A percentile compares a stretch with the other conserved stretches of the same genome.
Conservation (phyloP, 2,113 vertebrate genomes). For the Cygnus buccinator region DNA sequence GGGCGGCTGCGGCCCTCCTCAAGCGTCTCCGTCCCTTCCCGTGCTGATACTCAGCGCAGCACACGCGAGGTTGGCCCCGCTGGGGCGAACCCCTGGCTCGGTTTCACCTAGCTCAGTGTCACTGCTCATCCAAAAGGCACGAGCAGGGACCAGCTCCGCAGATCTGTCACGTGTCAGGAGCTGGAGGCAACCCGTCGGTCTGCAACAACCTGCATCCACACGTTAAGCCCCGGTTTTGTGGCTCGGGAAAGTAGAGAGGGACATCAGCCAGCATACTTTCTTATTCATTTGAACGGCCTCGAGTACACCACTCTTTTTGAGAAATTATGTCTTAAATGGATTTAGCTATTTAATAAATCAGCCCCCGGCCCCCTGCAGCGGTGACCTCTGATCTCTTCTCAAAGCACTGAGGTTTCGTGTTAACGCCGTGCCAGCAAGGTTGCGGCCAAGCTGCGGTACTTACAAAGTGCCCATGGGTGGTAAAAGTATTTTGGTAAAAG, state of each 20-base stretch:
- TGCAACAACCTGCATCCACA: rapidly evolving
- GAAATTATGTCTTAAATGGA: neutral
- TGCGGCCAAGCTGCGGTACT: neutral
- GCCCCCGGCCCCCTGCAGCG: neutral
- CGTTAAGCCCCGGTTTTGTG: neutral
- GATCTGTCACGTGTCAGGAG: neutral
- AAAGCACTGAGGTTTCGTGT: neutral
- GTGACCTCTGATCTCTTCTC: neutral
- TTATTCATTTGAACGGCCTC: neutral
- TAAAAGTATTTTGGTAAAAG: neutral
- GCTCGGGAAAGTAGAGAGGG: neutral
- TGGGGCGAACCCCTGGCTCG: neutral
- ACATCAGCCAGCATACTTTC: neutral
- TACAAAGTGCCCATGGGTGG: rapidly evolving
- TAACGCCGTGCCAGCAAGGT: neutral
- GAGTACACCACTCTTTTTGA: neutral
- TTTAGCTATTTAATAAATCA: neutral
- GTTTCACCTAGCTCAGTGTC: too few species aligned
- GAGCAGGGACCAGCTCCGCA: neutral
- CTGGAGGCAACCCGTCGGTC: neutral
- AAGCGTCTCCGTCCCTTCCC: too few species aligned
- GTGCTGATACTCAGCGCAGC: rapidly evolving
- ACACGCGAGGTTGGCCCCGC: rapidly evolving
- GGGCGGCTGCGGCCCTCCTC: too few species aligned
- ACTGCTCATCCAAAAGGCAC: neutral